Conservation (phyloP, 2,888 invertebrate species). For the Morpho helenor region DNA sequence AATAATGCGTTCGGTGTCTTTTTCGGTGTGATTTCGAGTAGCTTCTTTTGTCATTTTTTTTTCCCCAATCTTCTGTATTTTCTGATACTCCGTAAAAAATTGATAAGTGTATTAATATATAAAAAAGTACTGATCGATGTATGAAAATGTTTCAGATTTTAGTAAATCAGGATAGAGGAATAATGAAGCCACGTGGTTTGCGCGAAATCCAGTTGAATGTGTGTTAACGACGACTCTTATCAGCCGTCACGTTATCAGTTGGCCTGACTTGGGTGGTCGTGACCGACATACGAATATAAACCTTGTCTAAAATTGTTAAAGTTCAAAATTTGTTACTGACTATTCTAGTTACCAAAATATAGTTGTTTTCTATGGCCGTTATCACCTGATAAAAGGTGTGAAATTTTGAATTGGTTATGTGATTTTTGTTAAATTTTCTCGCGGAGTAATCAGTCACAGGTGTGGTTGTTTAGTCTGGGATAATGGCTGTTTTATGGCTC, state of each 20-base stretch:
- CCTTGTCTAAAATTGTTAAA: not conserved
- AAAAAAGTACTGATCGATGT: too few species aligned
- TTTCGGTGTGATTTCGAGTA: too few species aligned
- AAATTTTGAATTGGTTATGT: not conserved
- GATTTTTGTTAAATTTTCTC: not conserved
- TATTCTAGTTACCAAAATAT: not conserved
- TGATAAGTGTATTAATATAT: too few species aligned
- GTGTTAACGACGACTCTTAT: constrained; percentile 30
- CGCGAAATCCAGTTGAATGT: constrained; percentile 28
- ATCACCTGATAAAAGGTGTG: not conserved
- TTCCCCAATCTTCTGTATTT: too few species aligned
- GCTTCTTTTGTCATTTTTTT: too few species aligned
- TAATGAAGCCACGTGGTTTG: constrained; percentile 22
- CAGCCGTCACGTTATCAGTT: constrained; percentile 26
- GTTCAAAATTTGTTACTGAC: not conserved
- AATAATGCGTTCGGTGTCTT: too few species aligned
- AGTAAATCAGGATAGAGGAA: not conserved
- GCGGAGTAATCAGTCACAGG: too few species aligned
- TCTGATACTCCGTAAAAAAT: too few species aligned
- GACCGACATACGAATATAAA: not conserved
- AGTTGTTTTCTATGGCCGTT: constrained; percentile 1
- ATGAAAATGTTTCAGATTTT: not conserved
- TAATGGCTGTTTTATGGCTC: too few species aligned
- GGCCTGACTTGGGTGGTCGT: constrained; percentile 27
- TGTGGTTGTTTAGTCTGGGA: too few species aligned